Percentiles rank a stretch among this genome's conserved stretches.
These are phyloP conservation scores for Drosophila ogumai DNA, from an alignment of 1,140 invertebrate species.

Conservation along the genomic window DNA sequence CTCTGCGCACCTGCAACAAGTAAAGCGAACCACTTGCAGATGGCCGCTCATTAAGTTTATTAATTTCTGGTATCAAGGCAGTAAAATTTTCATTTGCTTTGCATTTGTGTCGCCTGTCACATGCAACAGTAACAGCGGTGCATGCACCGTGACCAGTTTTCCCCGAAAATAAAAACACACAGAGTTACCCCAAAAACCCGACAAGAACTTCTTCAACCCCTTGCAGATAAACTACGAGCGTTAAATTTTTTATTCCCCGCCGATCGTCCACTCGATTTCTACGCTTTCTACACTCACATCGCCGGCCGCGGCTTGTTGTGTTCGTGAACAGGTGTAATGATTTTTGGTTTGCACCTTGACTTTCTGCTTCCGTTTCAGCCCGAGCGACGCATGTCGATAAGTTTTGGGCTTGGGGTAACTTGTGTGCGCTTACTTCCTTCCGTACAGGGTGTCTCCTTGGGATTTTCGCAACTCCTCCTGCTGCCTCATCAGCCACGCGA, in stretches of 20 bases:
- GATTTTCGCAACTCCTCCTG: constrained; percentile 15
- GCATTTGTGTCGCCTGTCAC: constrained; percentile 69
- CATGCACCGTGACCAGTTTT: constrained; percentile 67
- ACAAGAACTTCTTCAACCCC: constrained; percentile 51
- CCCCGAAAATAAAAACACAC: constrained; percentile 38
- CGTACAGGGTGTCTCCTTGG: constrained; percentile 52
- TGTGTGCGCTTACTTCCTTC: constrained; percentile 64
- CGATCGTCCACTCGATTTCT: constrained; percentile 51
- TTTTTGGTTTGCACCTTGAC: constrained; percentile 79
- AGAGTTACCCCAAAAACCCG: constrained; percentile 7
- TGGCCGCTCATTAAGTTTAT: constrained; percentile 73
- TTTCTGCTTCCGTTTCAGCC: constrained; percentile 74
- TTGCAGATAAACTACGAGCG: constrained; percentile 53
- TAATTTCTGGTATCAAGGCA: constrained; percentile 65
- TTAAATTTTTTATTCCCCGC: constrained; percentile 46
- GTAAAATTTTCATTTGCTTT: constrained; percentile 42
- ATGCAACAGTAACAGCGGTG: constrained; percentile 59
- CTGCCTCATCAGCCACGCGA: constrained; percentile 14
- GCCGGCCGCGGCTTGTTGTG: constrained; percentile 11
- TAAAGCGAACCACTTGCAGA: constrained; percentile 52
- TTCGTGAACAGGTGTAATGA: constrained; percentile 77
- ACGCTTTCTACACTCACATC: constrained; percentile 79
- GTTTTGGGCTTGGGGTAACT: constrained; percentile 58
- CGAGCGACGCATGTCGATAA: constrained; percentile 59
- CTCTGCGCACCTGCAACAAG: constrained; percentile 48